phyloP scores from a whole-genome alignment of 2,113 vertebrate species.

The Emydura subglobosa region DNA sequence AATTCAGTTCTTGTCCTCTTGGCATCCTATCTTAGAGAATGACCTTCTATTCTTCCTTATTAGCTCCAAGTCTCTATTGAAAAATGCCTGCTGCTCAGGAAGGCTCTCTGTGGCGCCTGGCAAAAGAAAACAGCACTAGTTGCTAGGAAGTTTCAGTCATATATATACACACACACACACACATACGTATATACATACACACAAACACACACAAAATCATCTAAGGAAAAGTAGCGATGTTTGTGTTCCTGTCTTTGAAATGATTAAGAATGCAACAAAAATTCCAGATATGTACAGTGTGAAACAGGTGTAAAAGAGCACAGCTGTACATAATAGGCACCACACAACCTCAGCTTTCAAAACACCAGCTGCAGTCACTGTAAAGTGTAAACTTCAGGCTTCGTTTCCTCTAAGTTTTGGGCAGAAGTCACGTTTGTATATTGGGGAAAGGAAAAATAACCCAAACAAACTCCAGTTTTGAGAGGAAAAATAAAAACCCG shows the following conservation, averaged over 20 bases:
- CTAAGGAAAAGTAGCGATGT: constrained; percentile 69
- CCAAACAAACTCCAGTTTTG: background rate
- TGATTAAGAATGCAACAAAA: constrained; percentile 58
- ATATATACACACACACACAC: background rate
- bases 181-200: background rate
- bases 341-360: rapidly evolving
- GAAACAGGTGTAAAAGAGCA: constrained; percentile 61
- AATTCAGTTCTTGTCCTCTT: constrained; percentile 75
- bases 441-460: background rate
- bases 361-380: rapidly evolving
- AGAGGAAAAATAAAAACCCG: background rate
- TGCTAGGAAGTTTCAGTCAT: constrained; percentile 76
- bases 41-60: constrained; percentile 75
- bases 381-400: no score
- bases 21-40: constrained; percentile 82
- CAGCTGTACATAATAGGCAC: background rate
- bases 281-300: constrained; percentile 58
- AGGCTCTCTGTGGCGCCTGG: constrained; percentile 77
- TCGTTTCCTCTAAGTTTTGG: background rate
- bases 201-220: background rate
- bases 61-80: constrained; percentile 69
- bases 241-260: constrained; percentile 73
- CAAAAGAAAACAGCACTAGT: constrained; percentile 74
- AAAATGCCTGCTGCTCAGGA: constrained; percentile 79
- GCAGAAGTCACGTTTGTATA: background rate